phyloP scores from a whole-genome alignment of 2,888 invertebrate species.

The Drosophila demipolita region DNA sequence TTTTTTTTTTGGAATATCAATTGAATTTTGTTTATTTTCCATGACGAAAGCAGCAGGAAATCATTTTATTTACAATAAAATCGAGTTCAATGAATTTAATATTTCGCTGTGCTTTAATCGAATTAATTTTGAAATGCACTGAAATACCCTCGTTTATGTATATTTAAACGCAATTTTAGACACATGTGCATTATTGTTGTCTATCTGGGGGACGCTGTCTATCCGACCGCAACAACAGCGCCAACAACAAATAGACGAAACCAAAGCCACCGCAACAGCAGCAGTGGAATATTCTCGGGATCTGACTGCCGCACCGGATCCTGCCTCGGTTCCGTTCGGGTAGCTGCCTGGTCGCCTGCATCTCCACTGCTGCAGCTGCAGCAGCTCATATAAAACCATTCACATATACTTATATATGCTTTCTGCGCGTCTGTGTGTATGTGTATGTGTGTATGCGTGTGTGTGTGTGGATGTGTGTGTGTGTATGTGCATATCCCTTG shows the following conservation, averaged over 20 bases:
- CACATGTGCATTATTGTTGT: conserved; percentile 80
- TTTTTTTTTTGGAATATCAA: not conserved
- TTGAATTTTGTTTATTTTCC: not conserved
- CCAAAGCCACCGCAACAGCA: conserved; percentile 74
- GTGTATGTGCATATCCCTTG: conserved; percentile 72
- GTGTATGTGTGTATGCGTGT: conserved; percentile 38
- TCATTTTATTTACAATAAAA: not conserved
- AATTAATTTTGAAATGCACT: not conserved
- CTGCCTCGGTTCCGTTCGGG: conserved; percentile 28
- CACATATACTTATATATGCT: conserved; percentile 58
- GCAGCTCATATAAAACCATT: conserved; percentile 75
- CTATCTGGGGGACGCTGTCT: conserved; percentile 75
- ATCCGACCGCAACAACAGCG: conserved; percentile 75
- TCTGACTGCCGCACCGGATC: conserved; percentile 27
- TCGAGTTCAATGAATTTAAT: not conserved
- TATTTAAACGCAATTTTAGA: conserved; percentile 79
- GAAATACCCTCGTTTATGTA: conserved; percentile 55
- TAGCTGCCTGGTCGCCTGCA: conserved; percentile 49
- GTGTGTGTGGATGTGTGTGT: conserved; percentile 33
- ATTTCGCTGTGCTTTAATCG: not conserved
- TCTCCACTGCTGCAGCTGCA: conserved; percentile 46
- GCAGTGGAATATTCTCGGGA: conserved; percentile 46
- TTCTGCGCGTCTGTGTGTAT: conserved; percentile 13
- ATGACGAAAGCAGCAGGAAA: not conserved
- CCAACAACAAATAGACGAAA: conserved; percentile 70